Conservation (phyloP, 2,797 vertebrate species). For the Anolis apletophallus region DNA sequence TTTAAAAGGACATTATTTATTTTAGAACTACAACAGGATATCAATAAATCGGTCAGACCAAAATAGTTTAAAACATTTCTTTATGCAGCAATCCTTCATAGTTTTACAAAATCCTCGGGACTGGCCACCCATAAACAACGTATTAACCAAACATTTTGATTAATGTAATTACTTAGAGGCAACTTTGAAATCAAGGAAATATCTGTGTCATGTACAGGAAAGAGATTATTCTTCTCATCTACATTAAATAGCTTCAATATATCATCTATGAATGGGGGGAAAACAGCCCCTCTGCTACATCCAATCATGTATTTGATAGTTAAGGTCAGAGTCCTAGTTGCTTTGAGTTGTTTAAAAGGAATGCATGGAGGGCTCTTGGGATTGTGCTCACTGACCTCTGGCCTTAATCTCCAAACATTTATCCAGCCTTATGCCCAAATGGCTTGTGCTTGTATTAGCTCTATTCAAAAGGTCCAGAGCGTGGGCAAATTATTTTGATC, state of each 20-base stretch:
- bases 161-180: not conserved
- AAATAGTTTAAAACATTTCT: not conserved
- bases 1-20: slow-evolving; percentile 16
- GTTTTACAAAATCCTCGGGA: not conserved
- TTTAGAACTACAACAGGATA: not conserved
- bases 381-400: not conserved
- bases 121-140: not conserved
- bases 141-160: not conserved
- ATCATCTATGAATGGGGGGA: not conserved
- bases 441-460: not conserved
- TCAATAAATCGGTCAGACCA: not conserved
- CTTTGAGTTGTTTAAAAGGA: too few relatives aligned
- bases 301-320: not conserved
- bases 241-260: not conserved
- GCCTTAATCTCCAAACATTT: not conserved
- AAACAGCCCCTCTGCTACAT: not conserved
- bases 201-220: not conserved
- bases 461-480: not conserved
- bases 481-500: too few relatives aligned
- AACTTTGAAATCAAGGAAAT: not conserved
- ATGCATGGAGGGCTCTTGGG: not conserved
- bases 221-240: not conserved
- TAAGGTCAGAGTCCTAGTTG: not conserved
- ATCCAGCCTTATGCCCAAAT: not conserved
- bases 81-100: not conserved